Percentiles rank a stretch among this genome's conserved stretches.
Conservation (phyloP, 2,888 invertebrate genomes). For the Drosophila borealis region DNA sequence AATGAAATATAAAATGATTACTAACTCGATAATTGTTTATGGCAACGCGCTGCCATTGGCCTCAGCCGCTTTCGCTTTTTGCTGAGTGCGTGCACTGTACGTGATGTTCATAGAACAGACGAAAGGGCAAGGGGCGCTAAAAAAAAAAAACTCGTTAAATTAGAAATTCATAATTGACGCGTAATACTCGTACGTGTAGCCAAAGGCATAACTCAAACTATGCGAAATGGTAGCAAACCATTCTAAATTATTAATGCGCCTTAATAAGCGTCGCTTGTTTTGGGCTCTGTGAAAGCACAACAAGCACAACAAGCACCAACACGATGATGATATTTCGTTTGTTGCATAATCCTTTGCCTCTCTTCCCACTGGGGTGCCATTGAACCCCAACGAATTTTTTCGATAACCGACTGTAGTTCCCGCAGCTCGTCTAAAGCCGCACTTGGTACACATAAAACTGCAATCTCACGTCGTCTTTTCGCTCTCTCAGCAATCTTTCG, state of each 20-base stretch:
- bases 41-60: conserved; percentile 73
- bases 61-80: conserved; percentile 82
- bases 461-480: conserved; percentile 65
- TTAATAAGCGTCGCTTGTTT: conserved; percentile 63
- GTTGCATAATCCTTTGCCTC: conserved; percentile 71
- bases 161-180: conserved; percentile 78
- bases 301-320: conserved; percentile 27
- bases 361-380: conserved; percentile 47
- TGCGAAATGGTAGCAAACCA: conserved; percentile 65
- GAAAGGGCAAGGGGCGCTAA: conserved; percentile 9
- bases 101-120: conserved; percentile 61
- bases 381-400: conserved; percentile 63
- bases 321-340: conserved; percentile 72
- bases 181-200: conserved; percentile 59
- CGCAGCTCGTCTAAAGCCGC: conserved; percentile 36
- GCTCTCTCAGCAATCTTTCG: conserved; percentile 61
- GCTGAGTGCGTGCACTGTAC: conserved; percentile 44
- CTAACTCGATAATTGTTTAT: conserved; percentile 30
- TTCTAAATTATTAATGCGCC: conserved; percentile 73
- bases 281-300: conserved; percentile 40
- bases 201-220: conserved; percentile 17
- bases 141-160: conserved; percentile 44
- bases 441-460: conserved; percentile 70
- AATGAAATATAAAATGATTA: conserved; percentile 35
- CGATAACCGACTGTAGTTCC: conserved; percentile 9